Evolutionary conservation across 2,888 invertebrate species (phyloP).

Genomic region (Atrina japonica): DNA sequence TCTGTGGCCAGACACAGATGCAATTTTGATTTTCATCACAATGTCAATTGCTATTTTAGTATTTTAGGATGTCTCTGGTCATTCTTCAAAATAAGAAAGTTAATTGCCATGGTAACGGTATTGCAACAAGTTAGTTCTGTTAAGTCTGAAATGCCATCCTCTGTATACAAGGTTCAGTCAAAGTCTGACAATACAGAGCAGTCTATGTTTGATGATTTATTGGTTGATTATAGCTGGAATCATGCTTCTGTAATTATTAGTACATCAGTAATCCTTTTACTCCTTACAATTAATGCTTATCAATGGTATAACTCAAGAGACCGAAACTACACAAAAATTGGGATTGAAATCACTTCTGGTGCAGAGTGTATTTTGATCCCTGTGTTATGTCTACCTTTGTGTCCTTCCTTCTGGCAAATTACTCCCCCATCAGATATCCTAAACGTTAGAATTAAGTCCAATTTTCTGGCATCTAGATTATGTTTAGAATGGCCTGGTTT

Average conservation of each 20-base stretch:
- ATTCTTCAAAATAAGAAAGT: constrained; percentile 15
- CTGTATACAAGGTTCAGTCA: too few species aligned
- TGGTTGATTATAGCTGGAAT: too few species aligned
- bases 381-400: constrained; percentile 16
- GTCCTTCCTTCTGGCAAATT: constrained; percentile 32
- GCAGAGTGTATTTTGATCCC: constrained; percentile 22
- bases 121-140: constrained; percentile 6
- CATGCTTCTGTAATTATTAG: constrained; percentile 5
- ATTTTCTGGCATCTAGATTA: too few species aligned
- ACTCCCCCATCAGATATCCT: constrained; percentile 16
- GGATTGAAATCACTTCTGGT: constrained; percentile 30
- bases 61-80: constrained; percentile 12
- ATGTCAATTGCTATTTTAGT: background rate
- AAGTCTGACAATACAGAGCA: too few species aligned
- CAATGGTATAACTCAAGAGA: background rate
- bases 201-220: too few species aligned
- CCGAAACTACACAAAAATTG: constrained; percentile 4
- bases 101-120: constrained; percentile 4
- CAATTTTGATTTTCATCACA: constrained; percentile 2
- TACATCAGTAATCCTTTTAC: background rate
- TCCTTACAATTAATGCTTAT: constrained; percentile 6
- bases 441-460: constrained; percentile 3
- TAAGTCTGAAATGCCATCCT: background rate
- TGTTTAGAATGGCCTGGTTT: too few species aligned
- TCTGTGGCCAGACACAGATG: too few species aligned